Conservation (phyloP, 2,797 vertebrate species). For the Rhabdomys pumilio region DNA sequence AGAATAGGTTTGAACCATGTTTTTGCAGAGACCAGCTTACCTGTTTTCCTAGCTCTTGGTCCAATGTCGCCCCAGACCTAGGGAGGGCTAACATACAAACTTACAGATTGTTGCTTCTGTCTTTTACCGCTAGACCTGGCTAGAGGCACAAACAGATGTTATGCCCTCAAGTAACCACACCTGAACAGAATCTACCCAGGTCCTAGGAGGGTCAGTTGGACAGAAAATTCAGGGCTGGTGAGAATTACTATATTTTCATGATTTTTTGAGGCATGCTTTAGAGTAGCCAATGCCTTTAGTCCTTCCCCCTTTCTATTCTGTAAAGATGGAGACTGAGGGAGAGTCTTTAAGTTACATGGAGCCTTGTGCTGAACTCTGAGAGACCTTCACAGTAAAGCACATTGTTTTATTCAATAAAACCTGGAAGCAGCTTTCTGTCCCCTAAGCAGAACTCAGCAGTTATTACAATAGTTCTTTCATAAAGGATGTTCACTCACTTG, state of each 20-base stretch:
- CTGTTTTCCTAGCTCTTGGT: neutral
- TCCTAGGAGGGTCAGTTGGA: neutral
- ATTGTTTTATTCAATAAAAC: neutral
- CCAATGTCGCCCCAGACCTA: neutral
- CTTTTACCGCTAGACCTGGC: neutral
- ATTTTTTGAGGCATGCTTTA: neutral
- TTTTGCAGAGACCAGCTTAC: neutral
- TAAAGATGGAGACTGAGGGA: neutral
- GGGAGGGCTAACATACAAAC: neutral
- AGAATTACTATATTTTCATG: neutral
- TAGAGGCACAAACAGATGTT: neutral
- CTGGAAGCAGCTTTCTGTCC: neutral
- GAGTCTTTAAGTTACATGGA: neutral
- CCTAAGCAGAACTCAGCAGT: neutral
- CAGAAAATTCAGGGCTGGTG: neutral
- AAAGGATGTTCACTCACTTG: neutral
- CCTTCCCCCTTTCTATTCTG: neutral
- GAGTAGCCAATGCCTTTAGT: neutral
- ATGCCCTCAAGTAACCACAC: neutral
- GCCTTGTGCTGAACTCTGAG: neutral
- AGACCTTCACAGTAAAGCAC: conserved; percentile 31
- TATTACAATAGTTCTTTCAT: neutral
- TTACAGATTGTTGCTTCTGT: neutral
- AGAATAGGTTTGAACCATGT: neutral
- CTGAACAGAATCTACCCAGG: neutral